phyloP scores from a whole-genome alignment of 2,888 invertebrate species.

The Ceratothoa steindachneri region DNA sequence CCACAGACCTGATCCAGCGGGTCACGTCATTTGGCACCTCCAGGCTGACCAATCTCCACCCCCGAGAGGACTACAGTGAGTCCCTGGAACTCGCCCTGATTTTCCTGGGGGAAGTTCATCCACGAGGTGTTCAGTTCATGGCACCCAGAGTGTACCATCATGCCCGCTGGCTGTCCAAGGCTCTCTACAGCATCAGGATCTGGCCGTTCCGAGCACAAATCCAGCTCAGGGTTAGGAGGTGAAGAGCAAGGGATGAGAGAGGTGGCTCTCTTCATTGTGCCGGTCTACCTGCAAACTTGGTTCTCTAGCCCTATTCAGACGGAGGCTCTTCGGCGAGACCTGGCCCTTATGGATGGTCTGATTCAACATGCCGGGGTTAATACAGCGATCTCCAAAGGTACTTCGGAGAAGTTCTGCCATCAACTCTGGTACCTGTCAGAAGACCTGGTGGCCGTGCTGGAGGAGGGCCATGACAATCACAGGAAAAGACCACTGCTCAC shows the following conservation, averaged over 20 bases:
- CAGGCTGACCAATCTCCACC: conserved; percentile 32
- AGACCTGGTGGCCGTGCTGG: conserved; percentile 7
- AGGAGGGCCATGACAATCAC: no score
- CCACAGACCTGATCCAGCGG: background rate
- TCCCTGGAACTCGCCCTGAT: conserved; percentile 48
- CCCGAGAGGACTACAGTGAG: background rate
- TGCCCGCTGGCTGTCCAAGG: conserved; percentile 48
- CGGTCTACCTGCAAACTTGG: background rate
- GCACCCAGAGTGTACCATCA: conserved; percentile 49
- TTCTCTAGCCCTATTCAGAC: background rate
- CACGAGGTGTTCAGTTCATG: conserved; percentile 45
- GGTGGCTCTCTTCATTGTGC: background rate
- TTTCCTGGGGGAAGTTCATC: conserved; percentile 48
- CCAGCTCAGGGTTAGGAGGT: conserved; percentile 32
- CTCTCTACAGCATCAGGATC: conserved; percentile 37
- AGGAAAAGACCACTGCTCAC: no score
- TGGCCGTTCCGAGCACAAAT: conserved; percentile 49
- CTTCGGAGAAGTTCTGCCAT: background rate
- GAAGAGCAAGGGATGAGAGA: conserved; percentile 43
- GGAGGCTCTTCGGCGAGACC: background rate
- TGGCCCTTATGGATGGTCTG: background rate
- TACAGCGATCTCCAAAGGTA: background rate
- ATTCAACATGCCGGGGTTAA: background rate
- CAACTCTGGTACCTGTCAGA: conserved; percentile 1
- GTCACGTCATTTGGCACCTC: conserved; percentile 28